These are phyloP conservation scores for Narcine bancroftii DNA, from an alignment of 2,113 vertebrate species.

Conservation along the genomic window DNA sequence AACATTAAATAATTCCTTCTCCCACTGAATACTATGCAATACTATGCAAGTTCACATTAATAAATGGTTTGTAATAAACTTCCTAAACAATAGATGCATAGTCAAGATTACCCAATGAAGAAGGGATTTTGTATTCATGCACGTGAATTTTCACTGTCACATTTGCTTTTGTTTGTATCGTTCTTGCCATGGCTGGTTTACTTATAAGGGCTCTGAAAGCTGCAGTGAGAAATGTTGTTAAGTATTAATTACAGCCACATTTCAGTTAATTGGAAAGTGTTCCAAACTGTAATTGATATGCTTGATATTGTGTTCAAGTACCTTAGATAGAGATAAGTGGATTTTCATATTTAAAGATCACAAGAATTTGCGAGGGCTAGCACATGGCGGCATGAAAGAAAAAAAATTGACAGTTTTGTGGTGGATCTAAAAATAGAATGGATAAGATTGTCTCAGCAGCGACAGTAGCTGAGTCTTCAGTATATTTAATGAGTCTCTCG, in stretches of 20 bases:
- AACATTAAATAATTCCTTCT: constrained; percentile 61
- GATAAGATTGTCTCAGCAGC: constrained; percentile 24
- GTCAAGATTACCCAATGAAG: constrained; percentile 61
- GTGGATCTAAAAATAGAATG: constrained; percentile 21
- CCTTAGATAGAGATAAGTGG: neutral
- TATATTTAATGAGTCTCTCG: constrained; percentile 35
- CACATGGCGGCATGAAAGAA: neutral
- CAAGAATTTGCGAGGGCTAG: constrained; percentile 5
- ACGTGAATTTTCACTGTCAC: constrained; percentile 74
- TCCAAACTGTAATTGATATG: constrained; percentile 25
- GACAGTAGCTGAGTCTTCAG: constrained; percentile 32
- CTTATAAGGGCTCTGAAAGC: constrained; percentile 48
- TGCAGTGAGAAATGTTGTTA: constrained; percentile 60
- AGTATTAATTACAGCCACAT: constrained; percentile 64
- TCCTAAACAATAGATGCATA: constrained; percentile 63
- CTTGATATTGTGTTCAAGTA: constrained; percentile 5
- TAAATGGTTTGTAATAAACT: constrained; percentile 39
- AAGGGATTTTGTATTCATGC: constrained; percentile 80
- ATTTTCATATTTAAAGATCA: constrained; percentile 19
- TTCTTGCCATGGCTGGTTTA: constrained; percentile 47
- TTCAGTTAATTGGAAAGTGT: constrained; percentile 47
- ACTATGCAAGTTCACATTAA: constrained; percentile 57
- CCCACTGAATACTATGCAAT: constrained; percentile 57
- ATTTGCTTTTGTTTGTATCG: constrained; percentile 77
- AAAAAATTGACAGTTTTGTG: constrained; percentile 15